Percentiles rank a stretch among this genome's conserved stretches.
phyloP scores from a whole-genome alignment of 2,888 invertebrate species.

The Apamea epomidion region DNA sequence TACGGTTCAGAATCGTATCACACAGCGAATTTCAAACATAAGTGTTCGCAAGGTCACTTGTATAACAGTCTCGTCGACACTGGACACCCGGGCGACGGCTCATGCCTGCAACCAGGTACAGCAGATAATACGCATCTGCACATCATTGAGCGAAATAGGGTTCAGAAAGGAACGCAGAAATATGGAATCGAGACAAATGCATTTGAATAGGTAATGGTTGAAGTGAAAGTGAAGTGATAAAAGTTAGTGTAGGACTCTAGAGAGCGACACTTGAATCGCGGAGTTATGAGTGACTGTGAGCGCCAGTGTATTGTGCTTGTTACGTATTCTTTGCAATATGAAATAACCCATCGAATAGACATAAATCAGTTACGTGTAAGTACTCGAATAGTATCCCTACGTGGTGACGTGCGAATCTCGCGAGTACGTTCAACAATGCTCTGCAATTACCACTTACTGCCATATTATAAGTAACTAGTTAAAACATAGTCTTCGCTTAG shows the following conservation, averaged over 20 bases:
- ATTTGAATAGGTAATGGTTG: slow-evolving; percentile 51
- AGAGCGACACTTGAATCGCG: slow-evolving; percentile 64
- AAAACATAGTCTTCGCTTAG: slow-evolving; percentile 87
- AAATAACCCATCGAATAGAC: slow-evolving; percentile 88
- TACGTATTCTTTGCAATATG: slow-evolving; percentile 74
- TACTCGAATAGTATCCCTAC: slow-evolving; percentile 80
- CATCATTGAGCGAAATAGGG: slow-evolving; percentile 35
- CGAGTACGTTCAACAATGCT: slow-evolving; percentile 78
- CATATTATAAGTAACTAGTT: slow-evolving; percentile 88
- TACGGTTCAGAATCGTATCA: slow-evolving; percentile 56
- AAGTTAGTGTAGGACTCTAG: slow-evolving; percentile 65
- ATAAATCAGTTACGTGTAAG: slow-evolving; percentile 79
- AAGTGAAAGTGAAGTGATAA: slow-evolving; percentile 68
- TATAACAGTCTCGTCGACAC: slow-evolving; percentile 19
- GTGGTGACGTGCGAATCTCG: slow-evolving; percentile 85
- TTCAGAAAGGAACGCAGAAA: slow-evolving; percentile 51
- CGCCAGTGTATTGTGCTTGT: slow-evolving; percentile 78
- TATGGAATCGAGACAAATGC: slow-evolving; percentile 58
- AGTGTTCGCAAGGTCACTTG: slow-evolving; percentile 49
- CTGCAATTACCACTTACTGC: slow-evolving; percentile 87
- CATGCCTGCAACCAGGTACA: slow-evolving; percentile 45
- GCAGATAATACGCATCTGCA: slow-evolving; percentile 44
- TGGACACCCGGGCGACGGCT: slow-evolving; percentile 10
- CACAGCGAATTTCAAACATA: slow-evolving; percentile 49
- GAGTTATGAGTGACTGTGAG: slow-evolving; percentile 67